Conservation (phyloP, 2,797 vertebrate genomes). For the Acipenser oxyrinchus region DNA sequence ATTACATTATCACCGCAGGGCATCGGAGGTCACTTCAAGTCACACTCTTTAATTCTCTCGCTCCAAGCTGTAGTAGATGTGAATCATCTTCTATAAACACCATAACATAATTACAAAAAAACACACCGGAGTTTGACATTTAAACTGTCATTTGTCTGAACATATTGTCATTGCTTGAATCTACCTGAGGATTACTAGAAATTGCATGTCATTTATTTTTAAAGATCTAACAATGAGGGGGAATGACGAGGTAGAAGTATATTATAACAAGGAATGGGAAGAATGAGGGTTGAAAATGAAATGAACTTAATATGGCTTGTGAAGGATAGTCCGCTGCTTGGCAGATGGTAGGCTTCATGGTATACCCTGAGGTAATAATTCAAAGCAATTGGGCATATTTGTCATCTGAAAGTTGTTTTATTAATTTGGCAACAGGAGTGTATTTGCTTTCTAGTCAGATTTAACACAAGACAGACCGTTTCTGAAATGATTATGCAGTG, state of each 20-base stretch:
- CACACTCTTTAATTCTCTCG: background rate
- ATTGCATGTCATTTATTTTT: constrained; percentile 12
- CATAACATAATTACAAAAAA: background rate
- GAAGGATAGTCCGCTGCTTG: background rate
- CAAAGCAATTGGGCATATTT: background rate
- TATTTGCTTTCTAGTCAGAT: background rate
- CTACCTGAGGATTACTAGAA: constrained; percentile 9
- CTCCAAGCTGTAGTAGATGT: background rate
- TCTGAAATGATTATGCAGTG: too few relatives aligned
- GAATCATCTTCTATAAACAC: constrained; percentile 2
- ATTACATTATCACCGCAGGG: too few relatives aligned
- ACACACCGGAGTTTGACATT: constrained; percentile 7
- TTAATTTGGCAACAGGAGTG: constrained; percentile 5
- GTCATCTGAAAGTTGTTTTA: background rate
- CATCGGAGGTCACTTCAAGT: background rate
- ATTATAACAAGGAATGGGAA: constrained; percentile 12
- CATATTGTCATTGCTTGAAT: constrained; percentile 6
- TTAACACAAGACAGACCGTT: background rate
- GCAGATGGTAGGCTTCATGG: constrained; percentile 3
- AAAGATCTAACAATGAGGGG: constrained; percentile 2
- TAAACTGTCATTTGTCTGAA: constrained; percentile 16
- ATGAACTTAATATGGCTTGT: background rate
- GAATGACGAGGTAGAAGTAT: constrained; percentile 10
- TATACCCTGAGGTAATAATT: constrained; percentile 3
- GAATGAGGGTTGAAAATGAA: background rate